These are phyloP conservation scores for Dolichotis patagonum DNA, from an alignment of 2,113 vertebrate species.

Conservation along the genomic window DNA sequence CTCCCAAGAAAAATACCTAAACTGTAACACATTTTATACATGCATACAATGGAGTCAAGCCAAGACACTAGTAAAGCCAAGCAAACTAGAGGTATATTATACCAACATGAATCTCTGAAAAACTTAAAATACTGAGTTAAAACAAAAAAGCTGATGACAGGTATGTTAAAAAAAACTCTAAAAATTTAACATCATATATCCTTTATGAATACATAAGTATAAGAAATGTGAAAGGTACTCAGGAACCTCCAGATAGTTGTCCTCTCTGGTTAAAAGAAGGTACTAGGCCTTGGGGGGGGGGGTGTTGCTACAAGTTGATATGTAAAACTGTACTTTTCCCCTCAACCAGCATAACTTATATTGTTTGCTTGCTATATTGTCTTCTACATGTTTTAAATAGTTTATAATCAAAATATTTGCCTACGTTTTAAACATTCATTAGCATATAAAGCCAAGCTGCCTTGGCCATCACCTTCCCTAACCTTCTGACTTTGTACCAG, in stretches of 20 bases:
- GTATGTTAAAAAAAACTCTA: neutral
- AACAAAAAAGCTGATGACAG: neutral
- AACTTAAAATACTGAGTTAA: neutral
- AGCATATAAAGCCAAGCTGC: neutral
- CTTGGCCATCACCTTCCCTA: neutral
- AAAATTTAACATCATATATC: neutral
- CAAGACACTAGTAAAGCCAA: neutral
- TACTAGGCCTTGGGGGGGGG: neutral
- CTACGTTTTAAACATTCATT: neutral
- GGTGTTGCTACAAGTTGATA: neutral
- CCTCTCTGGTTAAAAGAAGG: neutral
- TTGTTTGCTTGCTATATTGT: neutral
- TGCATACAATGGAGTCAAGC: neutral
- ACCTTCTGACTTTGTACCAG: neutral
- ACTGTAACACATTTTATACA: neutral
- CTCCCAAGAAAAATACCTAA: neutral
- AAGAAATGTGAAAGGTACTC: neutral
- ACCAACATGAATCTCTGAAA: neutral
- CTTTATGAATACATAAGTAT: neutral
- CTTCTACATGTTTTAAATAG: neutral
- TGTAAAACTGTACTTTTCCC: neutral
- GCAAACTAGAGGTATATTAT: neutral
- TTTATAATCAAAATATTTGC: neutral
- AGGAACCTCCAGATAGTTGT: neutral
- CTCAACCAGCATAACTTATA: neutral